phyloP scores from a whole-genome alignment of 2,113 vertebrate species.

The Connochaetes taurinus region DNA sequence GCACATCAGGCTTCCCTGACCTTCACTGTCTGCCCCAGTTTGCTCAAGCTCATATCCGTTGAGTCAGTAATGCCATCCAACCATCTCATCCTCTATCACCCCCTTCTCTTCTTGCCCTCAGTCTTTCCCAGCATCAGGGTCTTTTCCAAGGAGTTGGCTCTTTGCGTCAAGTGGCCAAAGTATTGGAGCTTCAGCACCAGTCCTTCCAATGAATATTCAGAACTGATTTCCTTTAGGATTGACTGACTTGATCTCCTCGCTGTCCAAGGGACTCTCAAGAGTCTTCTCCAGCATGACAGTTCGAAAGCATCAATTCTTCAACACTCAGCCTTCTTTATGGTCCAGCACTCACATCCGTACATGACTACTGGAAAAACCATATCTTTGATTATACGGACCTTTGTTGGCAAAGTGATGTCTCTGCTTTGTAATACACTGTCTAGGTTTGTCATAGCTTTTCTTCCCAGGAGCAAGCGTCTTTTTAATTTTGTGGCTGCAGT shows the following conservation, averaged over 20 bases:
- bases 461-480: neutral
- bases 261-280: neutral
- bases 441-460: neutral
- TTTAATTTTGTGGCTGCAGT: neutral
- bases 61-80: neutral
- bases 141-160: neutral
- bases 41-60: neutral
- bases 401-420: neutral
- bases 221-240: neutral
- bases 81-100: neutral
- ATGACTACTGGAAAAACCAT: neutral
- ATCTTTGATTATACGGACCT: neutral
- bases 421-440: neutral
- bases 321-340: neutral
- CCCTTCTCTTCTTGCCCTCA: neutral
- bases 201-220: neutral
- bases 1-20: neutral
- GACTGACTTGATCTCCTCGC: neutral
- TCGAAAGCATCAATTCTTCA: neutral
- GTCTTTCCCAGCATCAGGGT: neutral
- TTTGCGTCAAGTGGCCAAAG: neutral
- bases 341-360: neutral
- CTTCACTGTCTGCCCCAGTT: neutral
- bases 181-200: neutral
- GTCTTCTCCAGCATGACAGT: neutral